Percentiles rank a stretch among this genome's conserved stretches.
Conservation (phyloP, 2,113 vertebrate genomes). For the Dipodomys spectabilis region DNA sequence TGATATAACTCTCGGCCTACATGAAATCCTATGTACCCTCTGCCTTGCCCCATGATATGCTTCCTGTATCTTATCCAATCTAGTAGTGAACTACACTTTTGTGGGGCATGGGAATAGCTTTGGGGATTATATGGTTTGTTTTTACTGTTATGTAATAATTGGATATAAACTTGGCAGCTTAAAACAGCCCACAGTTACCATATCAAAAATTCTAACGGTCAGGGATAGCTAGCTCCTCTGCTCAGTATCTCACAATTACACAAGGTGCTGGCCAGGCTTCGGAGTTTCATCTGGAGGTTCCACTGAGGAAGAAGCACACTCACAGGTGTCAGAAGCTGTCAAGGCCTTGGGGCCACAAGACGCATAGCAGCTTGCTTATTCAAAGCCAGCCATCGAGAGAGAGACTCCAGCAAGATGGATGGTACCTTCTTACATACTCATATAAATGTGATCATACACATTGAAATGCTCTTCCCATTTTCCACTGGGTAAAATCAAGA, state of each 20-base stretch:
- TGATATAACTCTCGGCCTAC: not conserved
- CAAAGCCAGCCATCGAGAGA: not conserved
- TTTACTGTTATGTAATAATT: not conserved
- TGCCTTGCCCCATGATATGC: not conserved
- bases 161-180: not conserved
- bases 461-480: not conserved
- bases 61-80: not conserved
- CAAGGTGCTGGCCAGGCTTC: not conserved
- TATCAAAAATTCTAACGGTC: not conserved
- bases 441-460: not conserved
- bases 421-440: not conserved
- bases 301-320: not conserved
- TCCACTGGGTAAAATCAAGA: conserved; percentile 10
- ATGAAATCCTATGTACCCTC: not conserved
- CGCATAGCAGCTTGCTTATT: not conserved
- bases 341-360: not conserved
- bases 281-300: not conserved
- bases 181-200: not conserved
- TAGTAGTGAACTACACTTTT: not conserved
- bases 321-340: not conserved
- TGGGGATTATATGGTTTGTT: not conserved
- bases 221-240: not conserved
- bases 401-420: not conserved
- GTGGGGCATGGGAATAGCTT: not conserved
- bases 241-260: not conserved